Evolutionary conservation across 2,888 invertebrate species (phyloP).

Genomic region (Thelaira solivaga): DNA sequence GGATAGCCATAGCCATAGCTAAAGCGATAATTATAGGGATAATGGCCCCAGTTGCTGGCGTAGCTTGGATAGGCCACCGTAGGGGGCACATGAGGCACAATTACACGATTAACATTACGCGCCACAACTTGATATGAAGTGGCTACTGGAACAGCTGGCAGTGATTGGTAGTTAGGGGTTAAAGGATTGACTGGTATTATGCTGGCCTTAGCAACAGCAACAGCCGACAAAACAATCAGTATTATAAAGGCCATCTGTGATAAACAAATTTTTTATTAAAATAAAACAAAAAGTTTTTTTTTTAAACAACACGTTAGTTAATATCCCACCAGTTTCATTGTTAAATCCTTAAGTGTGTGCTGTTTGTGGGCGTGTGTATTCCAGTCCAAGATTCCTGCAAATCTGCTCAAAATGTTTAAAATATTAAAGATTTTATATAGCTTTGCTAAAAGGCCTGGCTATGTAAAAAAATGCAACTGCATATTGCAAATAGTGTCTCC

Average conservation of each 20-base stretch:
- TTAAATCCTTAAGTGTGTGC: neutral
- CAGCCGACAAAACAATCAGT: constrained; percentile 5
- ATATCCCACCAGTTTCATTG: constrained; percentile 49
- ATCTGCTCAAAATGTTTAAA: neutral
- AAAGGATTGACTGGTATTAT: constrained; percentile 44
- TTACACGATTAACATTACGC: constrained; percentile 70
- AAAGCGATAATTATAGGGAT: constrained; percentile 51
- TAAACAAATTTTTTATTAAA: neutral
- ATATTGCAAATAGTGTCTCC: constrained; percentile 22
- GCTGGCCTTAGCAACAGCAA: neutral
- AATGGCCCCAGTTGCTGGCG: constrained; percentile 39
- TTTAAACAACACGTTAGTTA: neutral
- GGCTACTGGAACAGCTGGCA: constrained; percentile 64
- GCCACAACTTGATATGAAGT: constrained; percentile 72
- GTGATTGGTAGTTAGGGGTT: no score
- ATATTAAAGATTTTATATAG: constrained; percentile 8
- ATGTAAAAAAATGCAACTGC: neutral
- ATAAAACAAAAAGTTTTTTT: neutral
- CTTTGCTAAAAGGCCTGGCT: neutral
- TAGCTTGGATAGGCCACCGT: constrained; percentile 46
- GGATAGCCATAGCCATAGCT: constrained; percentile 61
- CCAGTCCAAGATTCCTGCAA: neutral
- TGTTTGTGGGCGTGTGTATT: no score
- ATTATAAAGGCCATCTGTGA: constrained; percentile 17
- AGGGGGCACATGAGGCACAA: constrained; percentile 64